A percentile compares a stretch with the other conserved stretches of the same genome.
phyloP scores from a whole-genome alignment of 2,113 vertebrate genomes.

The Mastomys natalensis region DNA sequence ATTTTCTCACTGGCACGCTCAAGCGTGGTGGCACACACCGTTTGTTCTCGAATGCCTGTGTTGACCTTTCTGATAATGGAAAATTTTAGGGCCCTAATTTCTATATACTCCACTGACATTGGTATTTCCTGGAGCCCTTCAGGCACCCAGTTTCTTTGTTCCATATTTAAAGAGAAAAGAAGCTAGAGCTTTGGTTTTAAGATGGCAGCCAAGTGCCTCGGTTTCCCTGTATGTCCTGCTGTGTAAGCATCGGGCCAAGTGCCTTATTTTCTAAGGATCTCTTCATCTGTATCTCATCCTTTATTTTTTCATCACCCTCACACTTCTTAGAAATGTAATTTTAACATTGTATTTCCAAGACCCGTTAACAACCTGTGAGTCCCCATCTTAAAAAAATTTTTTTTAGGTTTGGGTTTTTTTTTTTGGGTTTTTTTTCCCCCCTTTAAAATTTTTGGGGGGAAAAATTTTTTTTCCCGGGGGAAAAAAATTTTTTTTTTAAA shows the following conservation, averaged over 20 bases:
- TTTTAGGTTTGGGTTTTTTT: too few relatives aligned
- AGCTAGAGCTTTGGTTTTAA: neutral
- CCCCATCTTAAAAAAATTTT: too few relatives aligned
- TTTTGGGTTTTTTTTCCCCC: too few relatives aligned
- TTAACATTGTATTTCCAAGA: neutral
- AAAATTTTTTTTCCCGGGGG: too few relatives aligned
- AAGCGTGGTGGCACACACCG: neutral
- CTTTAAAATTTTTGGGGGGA: too few relatives aligned
- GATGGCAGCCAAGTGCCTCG: neutral
- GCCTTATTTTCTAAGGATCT: neutral
- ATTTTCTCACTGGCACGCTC: neutral
- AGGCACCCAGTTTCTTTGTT: conserved; percentile 47
- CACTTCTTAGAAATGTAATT: neutral
- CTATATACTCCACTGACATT: neutral
- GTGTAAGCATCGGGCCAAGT: neutral
- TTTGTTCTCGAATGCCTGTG: conserved; percentile 42
- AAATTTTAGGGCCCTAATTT: conserved; percentile 57
- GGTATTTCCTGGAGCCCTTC: conserved; percentile 15
- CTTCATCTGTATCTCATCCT: neutral
- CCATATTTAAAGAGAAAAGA: conserved; percentile 1
- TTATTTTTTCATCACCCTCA: conserved; percentile 33
- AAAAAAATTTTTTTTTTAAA: too few relatives aligned
- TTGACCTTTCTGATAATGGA: conserved; percentile 54
- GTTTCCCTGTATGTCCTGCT: neutral
- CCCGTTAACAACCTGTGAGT: too few relatives aligned